A percentile compares a stretch with the other conserved stretches of the same genome.
Evolutionary conservation across 53 echinoderm and acorn worm species (phyloP).

Genomic region (Paracentrotus lividus): DNA sequence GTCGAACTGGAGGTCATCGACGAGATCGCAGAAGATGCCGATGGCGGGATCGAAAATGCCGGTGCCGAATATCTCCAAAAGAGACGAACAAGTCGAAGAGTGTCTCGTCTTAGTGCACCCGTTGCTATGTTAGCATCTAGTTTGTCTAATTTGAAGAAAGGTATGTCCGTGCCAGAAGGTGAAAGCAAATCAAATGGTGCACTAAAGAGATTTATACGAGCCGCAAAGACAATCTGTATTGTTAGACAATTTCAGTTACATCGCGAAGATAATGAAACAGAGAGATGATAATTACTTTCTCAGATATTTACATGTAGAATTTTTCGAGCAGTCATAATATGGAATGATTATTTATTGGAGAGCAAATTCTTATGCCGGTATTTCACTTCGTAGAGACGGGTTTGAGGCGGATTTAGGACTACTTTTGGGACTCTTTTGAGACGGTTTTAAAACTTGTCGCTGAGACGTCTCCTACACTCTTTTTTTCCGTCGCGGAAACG

Average conservation of each 20-base stretch:
- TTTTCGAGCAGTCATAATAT: not conserved
- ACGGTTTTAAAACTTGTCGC: no score
- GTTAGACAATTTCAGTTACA: constrained; percentile 67
- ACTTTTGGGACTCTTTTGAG: no score
- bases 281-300: not conserved
- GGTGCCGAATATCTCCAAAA: constrained; percentile 56
- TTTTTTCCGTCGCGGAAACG: no score
- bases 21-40: not conserved
- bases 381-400: no score
- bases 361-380: no score
- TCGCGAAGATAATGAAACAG: not conserved
- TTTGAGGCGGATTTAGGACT: no score
- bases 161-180: not conserved
- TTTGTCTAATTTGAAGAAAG: not conserved
- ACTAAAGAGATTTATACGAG: constrained; percentile 62
- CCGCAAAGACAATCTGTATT: constrained; percentile 62
- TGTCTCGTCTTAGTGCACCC: constrained; percentile 61
- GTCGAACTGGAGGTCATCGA: constrained; percentile 63
- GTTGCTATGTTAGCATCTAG: constrained; percentile 65
- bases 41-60: constrained; percentile 39
- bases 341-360: no score
- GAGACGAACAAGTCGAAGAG: constrained; percentile 42
- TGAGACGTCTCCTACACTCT: no score
- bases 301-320: not conserved
- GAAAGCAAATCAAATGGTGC: constrained; percentile 18